These are phyloP conservation scores for Cheiracanthium punctorium DNA, from an alignment of 2,888 invertebrate genomes.

Conservation along the genomic window DNA sequence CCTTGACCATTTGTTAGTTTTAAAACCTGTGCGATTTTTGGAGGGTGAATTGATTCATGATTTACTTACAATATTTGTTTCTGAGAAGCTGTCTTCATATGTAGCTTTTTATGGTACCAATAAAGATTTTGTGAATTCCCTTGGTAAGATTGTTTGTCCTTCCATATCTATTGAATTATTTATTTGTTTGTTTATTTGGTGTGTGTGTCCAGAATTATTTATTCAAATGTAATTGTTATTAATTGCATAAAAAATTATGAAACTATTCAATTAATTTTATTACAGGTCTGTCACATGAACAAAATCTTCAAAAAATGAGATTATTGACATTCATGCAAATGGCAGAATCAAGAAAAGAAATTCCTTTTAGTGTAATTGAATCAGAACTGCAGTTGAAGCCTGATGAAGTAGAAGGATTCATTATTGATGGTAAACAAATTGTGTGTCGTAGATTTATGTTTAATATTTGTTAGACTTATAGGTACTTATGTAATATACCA, in stretches of 20 bases:
- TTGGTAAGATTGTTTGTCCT: slow-evolving; percentile 75
- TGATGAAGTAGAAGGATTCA: slow-evolving; percentile 94
- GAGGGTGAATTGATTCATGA: slow-evolving; percentile 97
- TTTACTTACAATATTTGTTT: slow-evolving; percentile 94
- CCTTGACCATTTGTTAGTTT: slow-evolving; percentile 91
- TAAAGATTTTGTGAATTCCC: slow-evolving; percentile 87
- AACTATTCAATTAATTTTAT: slow-evolving; percentile 8
- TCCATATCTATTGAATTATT: too few relatives aligned
- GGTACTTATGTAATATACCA: too few relatives aligned
- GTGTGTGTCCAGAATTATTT: too few relatives aligned
- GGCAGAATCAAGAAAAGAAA: slow-evolving; percentile 93
- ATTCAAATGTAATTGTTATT: too few relatives aligned
- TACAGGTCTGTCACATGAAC: slow-evolving; percentile 88
- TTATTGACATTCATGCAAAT: slow-evolving; percentile 97
- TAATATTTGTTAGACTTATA: too few relatives aligned
- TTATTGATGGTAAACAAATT: slow-evolving; percentile 86
- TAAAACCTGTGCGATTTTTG: slow-evolving; percentile 95
- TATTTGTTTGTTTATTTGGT: background rate
- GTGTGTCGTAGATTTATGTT: too few relatives aligned
- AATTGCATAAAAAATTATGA: too few relatives aligned
- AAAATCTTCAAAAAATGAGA: slow-evolving; percentile 97
- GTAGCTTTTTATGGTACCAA: slow-evolving; percentile 93
- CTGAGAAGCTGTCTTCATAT: slow-evolving; percentile 94
- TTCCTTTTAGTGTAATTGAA: slow-evolving; percentile 92
- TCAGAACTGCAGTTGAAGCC: slow-evolving; percentile 89